Base-by-base conservation (phyloP, 2,888 invertebrate species). In the Caenorhabditis plicata region DNA sequence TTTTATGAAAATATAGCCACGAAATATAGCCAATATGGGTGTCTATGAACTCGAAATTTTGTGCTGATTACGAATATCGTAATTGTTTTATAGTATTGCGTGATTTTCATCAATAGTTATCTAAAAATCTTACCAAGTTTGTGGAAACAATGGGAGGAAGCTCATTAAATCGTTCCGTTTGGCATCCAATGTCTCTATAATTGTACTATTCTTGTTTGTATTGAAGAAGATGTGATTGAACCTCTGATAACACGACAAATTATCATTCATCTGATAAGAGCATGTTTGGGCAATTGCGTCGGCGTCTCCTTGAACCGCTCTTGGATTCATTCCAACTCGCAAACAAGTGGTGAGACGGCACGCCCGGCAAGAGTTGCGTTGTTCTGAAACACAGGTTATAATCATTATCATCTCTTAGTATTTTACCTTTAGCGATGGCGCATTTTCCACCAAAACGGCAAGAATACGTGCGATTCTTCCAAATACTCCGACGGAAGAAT, bases 261-360 rank as follows among this genome's bases (percentile, higher is more conserved):
- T 27, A 43, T 23, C 31, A 11, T 22, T 42, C 48, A 15, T 35
- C 47, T 27, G 57, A 56, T 32, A 51, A 9, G 51, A 57, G 23
- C 51, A 47, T 15, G 56, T 56, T 5, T 50, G 46, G 13, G 50
- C 49, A 1, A 38, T 43, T 23, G 45, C 49, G 17, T 33, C 36
- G 4, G 32, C 32, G 23, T 67, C 60, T 15, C 57, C 57, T 39
- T 72, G 72, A 13, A 72, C 72, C n/a, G 72, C 72, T 26, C 69
- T 53, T 7, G 72, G 69, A 46, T 72, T 72, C 72, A 72, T 72
- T 41, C 72, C 72, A 13, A 72, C 64, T 45, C 58, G 46, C 1
- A 72, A 43, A 41, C 69, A 69, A 26, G 46, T 47, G 8, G 32
- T 44, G 23, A 69, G 47, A 2, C 72, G 56, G 44, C 72, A 69